These are phyloP conservation scores for Porites evermanni DNA, from an alignment of 92 coral and sea anemone genomes.

Conservation along the genomic window DNA sequence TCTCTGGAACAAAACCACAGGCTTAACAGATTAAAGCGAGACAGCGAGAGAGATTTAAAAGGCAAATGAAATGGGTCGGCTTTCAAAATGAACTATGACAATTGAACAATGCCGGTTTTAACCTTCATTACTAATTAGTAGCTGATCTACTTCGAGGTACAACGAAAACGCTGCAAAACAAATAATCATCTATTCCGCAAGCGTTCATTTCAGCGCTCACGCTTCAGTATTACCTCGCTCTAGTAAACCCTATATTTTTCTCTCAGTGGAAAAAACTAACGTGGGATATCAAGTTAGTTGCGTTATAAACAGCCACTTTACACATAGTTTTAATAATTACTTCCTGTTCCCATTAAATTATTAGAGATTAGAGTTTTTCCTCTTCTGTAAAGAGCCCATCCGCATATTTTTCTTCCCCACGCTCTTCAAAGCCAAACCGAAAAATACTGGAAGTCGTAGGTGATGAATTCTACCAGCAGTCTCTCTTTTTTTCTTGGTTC, in stretches of 20 bases:
- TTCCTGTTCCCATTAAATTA: background rate
- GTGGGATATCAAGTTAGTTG: background rate
- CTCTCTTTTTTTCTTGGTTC: too few relatives aligned
- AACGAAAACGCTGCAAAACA: background rate
- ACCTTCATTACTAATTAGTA: background rate
- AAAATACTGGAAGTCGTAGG: too few relatives aligned
- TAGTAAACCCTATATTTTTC: background rate
- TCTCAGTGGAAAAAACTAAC: background rate
- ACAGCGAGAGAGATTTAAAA: conserved; percentile 17
- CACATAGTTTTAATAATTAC: background rate
- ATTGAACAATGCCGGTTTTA: background rate
- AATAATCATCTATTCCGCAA: background rate
- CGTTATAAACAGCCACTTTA: background rate
- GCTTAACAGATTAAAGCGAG: conserved; percentile 15
- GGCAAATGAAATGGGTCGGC: conserved; percentile 18
- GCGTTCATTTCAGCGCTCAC: background rate
- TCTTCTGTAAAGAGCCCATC: background rate
- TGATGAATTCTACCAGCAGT: too few relatives aligned
- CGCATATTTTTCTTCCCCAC: too few relatives aligned
- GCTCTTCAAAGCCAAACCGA: too few relatives aligned
- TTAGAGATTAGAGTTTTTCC: background rate
- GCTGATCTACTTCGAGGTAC: background rate
- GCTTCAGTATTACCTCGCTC: background rate
- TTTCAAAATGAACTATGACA: conserved; percentile 7
- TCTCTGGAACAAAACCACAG: conserved; percentile 17